A percentile compares a stretch with the other conserved stretches of the same genome.
phyloP scores from a whole-genome alignment of 2,113 vertebrate species.

The Ictalurus furcatus region DNA sequence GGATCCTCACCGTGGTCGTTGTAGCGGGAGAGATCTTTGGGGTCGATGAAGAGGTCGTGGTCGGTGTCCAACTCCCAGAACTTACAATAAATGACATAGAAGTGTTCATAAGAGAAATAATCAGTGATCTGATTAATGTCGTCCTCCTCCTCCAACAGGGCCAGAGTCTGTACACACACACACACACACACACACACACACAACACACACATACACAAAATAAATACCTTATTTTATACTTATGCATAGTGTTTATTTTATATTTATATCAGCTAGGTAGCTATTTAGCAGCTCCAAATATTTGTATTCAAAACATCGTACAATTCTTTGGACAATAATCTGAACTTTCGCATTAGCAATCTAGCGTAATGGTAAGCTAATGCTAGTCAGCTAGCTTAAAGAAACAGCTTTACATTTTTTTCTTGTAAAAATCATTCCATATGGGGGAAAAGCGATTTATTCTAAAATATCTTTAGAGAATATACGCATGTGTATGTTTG shows the following conservation, averaged over 20 bases:
- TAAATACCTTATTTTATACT: neutral
- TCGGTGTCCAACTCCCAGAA: slow-evolving; percentile 99
- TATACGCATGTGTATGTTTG: neutral
- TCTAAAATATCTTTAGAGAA: neutral
- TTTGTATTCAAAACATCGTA: neutral
- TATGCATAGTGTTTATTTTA: neutral
- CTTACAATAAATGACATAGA: slow-evolving; percentile 99
- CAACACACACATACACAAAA: slow-evolving; percentile 17
- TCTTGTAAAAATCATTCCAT: neutral
- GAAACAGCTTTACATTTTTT: neutral
- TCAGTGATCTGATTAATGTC: slow-evolving; percentile 99
- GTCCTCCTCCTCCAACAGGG: slow-evolving; percentile 95
- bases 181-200: slow-evolving; percentile 31
- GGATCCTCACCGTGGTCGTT: slow-evolving; percentile 88
- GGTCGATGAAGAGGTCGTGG: slow-evolving; percentile 95
- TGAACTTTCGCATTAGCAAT: neutral
- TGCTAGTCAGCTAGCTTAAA: neutral
- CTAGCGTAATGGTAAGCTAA: neutral
- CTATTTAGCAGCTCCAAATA: neutral
- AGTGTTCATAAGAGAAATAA: slow-evolving; percentile 99
- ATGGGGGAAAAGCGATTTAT: neutral
- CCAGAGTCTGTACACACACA: slow-evolving; percentile 79
- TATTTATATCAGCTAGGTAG: neutral
- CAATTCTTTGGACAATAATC: neutral
- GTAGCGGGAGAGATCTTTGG: slow-evolving; percentile 90